Evolutionary conservation across 1,140 invertebrate genomes (phyloP).

Genomic region (Carcinoscorpius rotundicauda): DNA sequence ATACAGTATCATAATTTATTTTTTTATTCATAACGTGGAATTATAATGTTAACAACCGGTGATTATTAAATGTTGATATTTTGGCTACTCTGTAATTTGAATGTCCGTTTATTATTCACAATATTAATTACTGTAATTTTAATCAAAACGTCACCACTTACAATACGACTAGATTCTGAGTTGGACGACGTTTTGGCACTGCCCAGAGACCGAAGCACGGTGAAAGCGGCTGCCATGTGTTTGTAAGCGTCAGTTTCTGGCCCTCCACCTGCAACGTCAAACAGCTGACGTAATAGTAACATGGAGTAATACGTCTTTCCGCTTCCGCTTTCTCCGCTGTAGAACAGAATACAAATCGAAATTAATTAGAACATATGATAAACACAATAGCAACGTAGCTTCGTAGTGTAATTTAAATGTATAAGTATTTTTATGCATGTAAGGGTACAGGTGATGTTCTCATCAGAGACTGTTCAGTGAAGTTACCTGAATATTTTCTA

Average conservation of each 20-base stretch:
- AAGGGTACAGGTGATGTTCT: too few species aligned
- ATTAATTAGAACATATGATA: slow-evolving; percentile 3
- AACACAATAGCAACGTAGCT: background rate
- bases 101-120: too few species aligned
- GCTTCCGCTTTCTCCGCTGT: slow-evolving; percentile 74
- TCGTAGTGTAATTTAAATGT: too few species aligned
- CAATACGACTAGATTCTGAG: slow-evolving; percentile 86
- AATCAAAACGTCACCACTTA: slow-evolving; percentile 36
- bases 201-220: slow-evolving; percentile 77
- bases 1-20: too few species aligned
- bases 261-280: slow-evolving; percentile 83
- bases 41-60: too few species aligned
- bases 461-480: too few species aligned
- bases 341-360: slow-evolving; percentile 11
- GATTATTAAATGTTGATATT: too few species aligned
- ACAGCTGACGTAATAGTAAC: slow-evolving; percentile 75
- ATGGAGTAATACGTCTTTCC: slow-evolving; percentile 90
- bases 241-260: slow-evolving; percentile 94
- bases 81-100: too few species aligned
- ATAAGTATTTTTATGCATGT: too few species aligned
- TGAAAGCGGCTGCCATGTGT: slow-evolving; percentile 85
- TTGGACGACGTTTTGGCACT: slow-evolving; percentile 80
- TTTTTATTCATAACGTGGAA: too few species aligned
- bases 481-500: too few species aligned
- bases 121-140: too few species aligned